A percentile compares a stretch with the other conserved stretches of the same genome.
These are phyloP conservation scores for Galbula dea DNA, from an alignment of 2,113 vertebrate species.

Conservation along the genomic window DNA sequence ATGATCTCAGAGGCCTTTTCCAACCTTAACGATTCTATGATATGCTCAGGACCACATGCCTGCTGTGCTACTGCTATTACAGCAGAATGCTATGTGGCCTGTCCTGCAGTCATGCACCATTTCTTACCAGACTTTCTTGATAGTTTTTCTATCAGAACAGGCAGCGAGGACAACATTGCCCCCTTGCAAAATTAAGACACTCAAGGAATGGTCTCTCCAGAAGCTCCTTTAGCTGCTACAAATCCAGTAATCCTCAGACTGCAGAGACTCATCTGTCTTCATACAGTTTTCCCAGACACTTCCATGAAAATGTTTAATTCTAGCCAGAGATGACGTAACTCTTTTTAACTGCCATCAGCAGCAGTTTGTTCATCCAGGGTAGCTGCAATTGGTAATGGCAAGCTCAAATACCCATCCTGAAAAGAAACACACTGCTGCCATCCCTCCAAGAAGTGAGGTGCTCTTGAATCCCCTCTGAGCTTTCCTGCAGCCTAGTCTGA, in stretches of 20 bases:
- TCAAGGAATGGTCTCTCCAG: background rate
- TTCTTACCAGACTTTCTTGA: background rate
- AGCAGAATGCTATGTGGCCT: background rate
- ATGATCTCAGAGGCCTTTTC: too few relatives aligned
- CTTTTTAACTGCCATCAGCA: background rate
- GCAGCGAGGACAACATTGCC: background rate
- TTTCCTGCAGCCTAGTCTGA: background rate
- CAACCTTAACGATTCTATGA: too few relatives aligned
- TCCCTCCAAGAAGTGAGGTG: rapidly evolving
- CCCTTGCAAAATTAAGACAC: background rate
- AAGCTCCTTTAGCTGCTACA: background rate
- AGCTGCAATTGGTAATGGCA: background rate
- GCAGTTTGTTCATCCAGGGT: background rate
- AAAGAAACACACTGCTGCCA: background rate
- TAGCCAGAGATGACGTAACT: background rate
- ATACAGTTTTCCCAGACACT: background rate
- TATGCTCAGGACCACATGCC: background rate
- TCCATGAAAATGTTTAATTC: background rate
- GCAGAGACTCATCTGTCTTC: background rate
- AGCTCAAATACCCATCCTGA: background rate
- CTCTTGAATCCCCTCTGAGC: background rate
- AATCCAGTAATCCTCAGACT: background rate
- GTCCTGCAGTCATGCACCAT: background rate
- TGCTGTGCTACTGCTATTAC: background rate
- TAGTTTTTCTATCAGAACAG: background rate